phyloP scores from a whole-genome alignment of 2,113 vertebrate genomes.

The Guaruba guarouba region DNA sequence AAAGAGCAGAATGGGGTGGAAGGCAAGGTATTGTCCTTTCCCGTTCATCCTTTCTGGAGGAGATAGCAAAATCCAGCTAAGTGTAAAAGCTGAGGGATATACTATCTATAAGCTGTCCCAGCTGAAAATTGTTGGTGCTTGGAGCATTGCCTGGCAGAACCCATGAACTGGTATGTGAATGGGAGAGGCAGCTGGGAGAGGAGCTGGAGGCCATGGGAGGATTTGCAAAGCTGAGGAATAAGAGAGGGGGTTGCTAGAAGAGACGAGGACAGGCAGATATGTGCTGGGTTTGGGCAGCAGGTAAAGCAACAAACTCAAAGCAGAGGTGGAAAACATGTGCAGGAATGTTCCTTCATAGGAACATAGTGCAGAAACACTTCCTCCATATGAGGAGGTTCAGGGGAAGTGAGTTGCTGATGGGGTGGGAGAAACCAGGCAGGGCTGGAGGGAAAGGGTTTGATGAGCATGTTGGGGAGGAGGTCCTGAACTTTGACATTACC shows the following conservation, averaged over 20 bases:
- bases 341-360: not conserved
- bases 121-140: not conserved
- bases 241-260: not conserved
- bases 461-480: accelerated
- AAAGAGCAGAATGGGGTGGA: not conserved
- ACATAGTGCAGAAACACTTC: not conserved
- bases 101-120: not conserved
- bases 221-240: not conserved
- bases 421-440: not conserved
- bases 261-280: accelerated
- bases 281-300: not conserved
- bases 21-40: not conserved
- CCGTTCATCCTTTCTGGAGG: not conserved
- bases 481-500: not conserved
- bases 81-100: not conserved
- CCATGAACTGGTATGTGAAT: accelerated
- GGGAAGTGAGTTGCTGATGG: not conserved
- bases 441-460: not conserved
- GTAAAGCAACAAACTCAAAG: not conserved
- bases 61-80: not conserved
- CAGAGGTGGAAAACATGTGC: not conserved
- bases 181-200: not conserved
- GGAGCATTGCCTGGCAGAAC: not conserved
- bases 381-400: not conserved
- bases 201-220: not conserved